Percentiles rank a stretch among this genome's conserved stretches.
These are phyloP conservation scores for Muraenolepis orangiensis DNA, from an alignment of 2,797 vertebrate genomes.

Conservation along the genomic window DNA sequence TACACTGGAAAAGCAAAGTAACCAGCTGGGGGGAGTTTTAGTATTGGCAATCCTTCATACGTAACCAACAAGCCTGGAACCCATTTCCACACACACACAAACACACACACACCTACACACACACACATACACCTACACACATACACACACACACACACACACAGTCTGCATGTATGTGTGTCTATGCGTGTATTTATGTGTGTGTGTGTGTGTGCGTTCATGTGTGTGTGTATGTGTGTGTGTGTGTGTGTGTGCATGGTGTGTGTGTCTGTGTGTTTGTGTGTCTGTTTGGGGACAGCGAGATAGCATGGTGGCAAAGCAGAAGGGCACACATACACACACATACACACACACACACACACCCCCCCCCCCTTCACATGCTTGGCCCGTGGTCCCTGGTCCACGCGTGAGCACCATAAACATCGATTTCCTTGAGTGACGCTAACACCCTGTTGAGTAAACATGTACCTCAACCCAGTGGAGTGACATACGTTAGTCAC, in stretches of 20 bases:
- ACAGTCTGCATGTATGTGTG: background rate
- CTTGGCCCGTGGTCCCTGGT: conserved; percentile 37
- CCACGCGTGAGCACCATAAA: conserved; percentile 59
- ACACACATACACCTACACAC: conserved; percentile 27
- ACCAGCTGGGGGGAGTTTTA: conserved; percentile 28
- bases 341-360: background rate
- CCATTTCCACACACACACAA: background rate
- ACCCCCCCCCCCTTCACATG: conserved; percentile 13
- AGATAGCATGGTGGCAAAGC: conserved; percentile 65
- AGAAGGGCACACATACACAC: conserved; percentile 51
- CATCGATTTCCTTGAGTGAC: conserved; percentile 60
- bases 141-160: conserved; percentile 8
- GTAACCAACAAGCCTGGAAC: background rate
- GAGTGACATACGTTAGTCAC: conserved; percentile 17
- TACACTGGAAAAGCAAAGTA: conserved; percentile 43
- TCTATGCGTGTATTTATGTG: background rate
- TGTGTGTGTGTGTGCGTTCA: background rate
- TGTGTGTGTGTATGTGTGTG: conserved; percentile 1
- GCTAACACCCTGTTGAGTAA: conserved; percentile 71
- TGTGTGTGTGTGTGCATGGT: background rate
- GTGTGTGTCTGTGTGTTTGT: background rate
- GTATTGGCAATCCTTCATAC: conserved; percentile 2
- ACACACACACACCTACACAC: conserved; percentile 21
- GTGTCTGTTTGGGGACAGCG: conserved; percentile 67
- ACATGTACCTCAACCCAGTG: conserved; percentile 46